Base-by-base conservation (phyloP, 2,113 vertebrate species). In the Rhinogobius similis region DNA sequence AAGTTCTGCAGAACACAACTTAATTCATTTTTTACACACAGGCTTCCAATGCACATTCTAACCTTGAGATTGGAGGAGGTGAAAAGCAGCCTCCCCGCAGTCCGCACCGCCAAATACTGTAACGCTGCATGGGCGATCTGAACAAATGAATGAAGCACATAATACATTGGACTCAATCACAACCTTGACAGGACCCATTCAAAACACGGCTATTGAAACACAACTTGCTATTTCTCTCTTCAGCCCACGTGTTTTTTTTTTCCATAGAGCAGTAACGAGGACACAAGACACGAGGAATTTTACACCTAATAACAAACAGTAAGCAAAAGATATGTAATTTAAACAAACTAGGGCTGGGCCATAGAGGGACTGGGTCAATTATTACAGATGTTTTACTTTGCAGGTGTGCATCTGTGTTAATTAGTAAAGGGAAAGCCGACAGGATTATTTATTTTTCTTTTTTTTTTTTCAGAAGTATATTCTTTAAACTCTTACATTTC, bases 41-140 rank as follows among this genome's bases (percentile, higher is more conserved):
- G 46, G 36, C 81, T 68, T 75, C 70, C 5, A 66, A 58, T 23
- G 62, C 68, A 76, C 59, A 77, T 66, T 79, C 64, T 68, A 83
- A 84, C 86, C 85, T 86, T 86, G 87, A 85, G 78, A 81, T 64
- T 79, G 77, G 67, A 85, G 48, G 68, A 68, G 61, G 43, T 36
- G 50, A 76, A 76, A 84, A 79, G 36, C n/a, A 20, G 68, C 32
- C 53, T 58, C 41, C 32, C 53, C 58, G 29, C 70, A 43, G 44
- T 46, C 26, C 24, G 32, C 5, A 39, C 63, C 66, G 56, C 61
- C 68, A 68, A 21, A 29, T 24, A 11, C 58, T 70, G 32, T 13
- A 53, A 14, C 16, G 67, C 65, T 55, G 39, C 39, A 41, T 12
- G 13, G 26, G 55, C 55, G 14, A 58, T 58, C 32, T 66, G 70